Evolutionary conservation across 2,113 vertebrate species (phyloP).

Genomic region (Regulus satrapa): DNA sequence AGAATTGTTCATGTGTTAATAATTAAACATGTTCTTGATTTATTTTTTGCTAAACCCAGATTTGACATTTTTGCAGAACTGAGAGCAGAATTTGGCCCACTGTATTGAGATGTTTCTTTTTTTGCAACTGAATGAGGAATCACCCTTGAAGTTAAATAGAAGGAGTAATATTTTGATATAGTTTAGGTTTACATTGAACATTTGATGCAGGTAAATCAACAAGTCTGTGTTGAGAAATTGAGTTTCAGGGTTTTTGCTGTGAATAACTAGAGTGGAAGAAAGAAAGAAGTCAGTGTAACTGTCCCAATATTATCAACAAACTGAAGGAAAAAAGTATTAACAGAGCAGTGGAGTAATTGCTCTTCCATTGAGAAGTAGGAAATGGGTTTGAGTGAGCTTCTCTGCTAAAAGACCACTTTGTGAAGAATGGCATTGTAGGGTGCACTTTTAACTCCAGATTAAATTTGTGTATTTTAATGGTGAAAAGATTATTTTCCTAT

Average conservation of each 20-base stretch:
- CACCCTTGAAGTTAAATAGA: neutral
- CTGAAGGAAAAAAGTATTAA: neutral
- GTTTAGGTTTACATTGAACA: neutral
- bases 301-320: neutral
- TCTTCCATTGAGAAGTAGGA: neutral
- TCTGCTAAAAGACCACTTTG: neutral
- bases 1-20: neutral
- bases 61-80: neutral
- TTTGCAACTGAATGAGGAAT: neutral
- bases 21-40: neutral
- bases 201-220: neutral
- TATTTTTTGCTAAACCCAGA: neutral
- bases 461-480: neutral
- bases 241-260: accelerated
- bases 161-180: neutral
- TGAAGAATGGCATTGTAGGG: neutral
- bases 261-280: neutral
- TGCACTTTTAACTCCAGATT: neutral
- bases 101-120: neutral
- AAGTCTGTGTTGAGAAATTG: neutral
- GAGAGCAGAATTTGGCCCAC: neutral
- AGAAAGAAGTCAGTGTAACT: neutral
- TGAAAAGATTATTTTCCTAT: slow-evolving; percentile 15
- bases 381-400: neutral
- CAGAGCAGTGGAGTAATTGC: neutral